Conservation (phyloP, 2,797 vertebrate genomes). For the Sebastes ruberrimus region DNA sequence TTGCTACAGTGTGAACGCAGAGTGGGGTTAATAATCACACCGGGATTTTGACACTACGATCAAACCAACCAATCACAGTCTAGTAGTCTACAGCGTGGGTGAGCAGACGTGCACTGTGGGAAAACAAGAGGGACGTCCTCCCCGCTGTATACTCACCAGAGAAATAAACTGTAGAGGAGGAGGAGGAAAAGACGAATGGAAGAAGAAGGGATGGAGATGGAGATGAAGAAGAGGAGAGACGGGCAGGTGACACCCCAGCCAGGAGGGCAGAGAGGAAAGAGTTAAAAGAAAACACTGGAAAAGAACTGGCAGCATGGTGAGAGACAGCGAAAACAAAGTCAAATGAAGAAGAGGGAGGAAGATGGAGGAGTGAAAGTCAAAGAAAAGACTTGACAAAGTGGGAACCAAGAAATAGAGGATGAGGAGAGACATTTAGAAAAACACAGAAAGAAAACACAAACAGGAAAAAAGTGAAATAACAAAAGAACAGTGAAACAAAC, state of each 20-base stretch:
- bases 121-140: slow-evolving; percentile 19
- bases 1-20: slow-evolving; percentile 11
- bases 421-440: not conserved
- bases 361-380: not conserved
- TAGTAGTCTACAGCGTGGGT: slow-evolving; percentile 52
- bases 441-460: not conserved
- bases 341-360: not conserved
- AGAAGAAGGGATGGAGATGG: slow-evolving; percentile 50
- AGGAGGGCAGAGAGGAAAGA: slow-evolving; percentile 60
- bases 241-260: slow-evolving; percentile 45
- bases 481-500: not conserved
- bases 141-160: slow-evolving; percentile 89
- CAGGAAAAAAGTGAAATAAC: slow-evolving; percentile 1
- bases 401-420: not conserved
- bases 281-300: slow-evolving; percentile 65
- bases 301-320: slow-evolving; percentile 38
- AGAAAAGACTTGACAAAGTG: not conserved
- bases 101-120: slow-evolving; percentile 66
- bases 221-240: slow-evolving; percentile 46
- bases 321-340: slow-evolving; percentile 5
- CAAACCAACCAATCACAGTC: slow-evolving; percentile 65
- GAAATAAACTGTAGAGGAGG: slow-evolving; percentile 93
- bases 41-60: slow-evolving; percentile 1
- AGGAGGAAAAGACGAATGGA: slow-evolving; percentile 61
- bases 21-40: slow-evolving; percentile 57